phyloP scores from a whole-genome alignment of 2,888 invertebrate genomes.

The Eucera pruinosa region DNA sequence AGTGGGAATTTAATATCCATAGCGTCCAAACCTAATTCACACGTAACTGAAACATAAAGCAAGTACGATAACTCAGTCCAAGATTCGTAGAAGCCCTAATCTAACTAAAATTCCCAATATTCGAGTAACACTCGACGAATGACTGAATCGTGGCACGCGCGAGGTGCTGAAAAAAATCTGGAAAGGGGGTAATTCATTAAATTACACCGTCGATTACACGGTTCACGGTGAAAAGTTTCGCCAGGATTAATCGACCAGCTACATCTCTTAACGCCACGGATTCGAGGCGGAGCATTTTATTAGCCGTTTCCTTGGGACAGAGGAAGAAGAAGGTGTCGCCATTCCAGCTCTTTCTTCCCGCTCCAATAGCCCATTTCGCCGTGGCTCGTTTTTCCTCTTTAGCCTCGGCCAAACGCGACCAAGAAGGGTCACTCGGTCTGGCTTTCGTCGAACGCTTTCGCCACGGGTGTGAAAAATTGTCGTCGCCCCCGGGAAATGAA shows the following conservation, averaged over 20 bases:
- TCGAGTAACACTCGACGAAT: too few relatives aligned
- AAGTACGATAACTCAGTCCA: too few relatives aligned
- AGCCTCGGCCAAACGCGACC: not conserved
- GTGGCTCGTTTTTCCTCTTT: conserved; percentile 42
- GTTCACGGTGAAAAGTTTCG: not conserved
- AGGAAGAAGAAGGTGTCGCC: conserved; percentile 25
- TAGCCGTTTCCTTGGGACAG: conserved; percentile 17
- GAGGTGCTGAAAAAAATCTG: too few relatives aligned
- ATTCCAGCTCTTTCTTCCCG: not conserved
- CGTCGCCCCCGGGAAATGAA: conserved; percentile 25
- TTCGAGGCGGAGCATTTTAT: conserved; percentile 37
- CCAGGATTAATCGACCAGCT: conserved; percentile 43
- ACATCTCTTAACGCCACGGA: not conserved
- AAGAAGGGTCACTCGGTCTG: conserved; percentile 10
- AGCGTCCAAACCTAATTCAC: too few relatives aligned
- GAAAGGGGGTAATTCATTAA: conserved; percentile 54
- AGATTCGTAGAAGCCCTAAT: too few relatives aligned
- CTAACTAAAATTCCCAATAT: too few relatives aligned
- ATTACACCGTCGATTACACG: conserved; percentile 55
- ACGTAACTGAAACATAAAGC: too few relatives aligned
- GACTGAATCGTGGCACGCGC: too few relatives aligned
- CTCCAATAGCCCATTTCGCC: not conserved
- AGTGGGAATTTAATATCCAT: too few relatives aligned
- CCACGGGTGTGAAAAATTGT: conserved; percentile 35
- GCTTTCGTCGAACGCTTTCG: conserved; percentile 34